Percentiles rank a stretch among this genome's conserved stretches.
Evolutionary conservation across 2,888 invertebrate genomes (phyloP).

Genomic region (Hypsopygia costalis): DNA sequence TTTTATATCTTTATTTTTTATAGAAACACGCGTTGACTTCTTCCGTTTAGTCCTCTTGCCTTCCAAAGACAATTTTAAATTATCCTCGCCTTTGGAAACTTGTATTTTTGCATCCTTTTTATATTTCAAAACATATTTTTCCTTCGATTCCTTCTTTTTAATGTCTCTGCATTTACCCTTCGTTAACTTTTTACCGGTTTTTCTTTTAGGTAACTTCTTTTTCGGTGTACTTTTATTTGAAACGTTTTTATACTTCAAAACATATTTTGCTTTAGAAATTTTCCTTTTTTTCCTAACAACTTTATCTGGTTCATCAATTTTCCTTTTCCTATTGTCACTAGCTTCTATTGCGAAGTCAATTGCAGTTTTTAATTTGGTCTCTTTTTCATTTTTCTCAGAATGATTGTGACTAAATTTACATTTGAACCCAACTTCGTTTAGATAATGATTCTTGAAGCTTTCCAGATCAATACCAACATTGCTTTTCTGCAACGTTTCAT

Average conservation of each 20-base stretch:
- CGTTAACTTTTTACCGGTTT: not conserved
- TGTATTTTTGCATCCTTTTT: not conserved
- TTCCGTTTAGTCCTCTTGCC: slow-evolving; percentile 16
- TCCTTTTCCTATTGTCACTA: slow-evolving; percentile 8
- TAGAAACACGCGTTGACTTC: slow-evolving; percentile 27
- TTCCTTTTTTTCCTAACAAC: not conserved
- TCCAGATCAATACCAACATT: slow-evolving; percentile 50
- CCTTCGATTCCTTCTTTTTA: not conserved
- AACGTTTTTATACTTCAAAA: too few relatives aligned
- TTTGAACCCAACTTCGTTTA: slow-evolving; percentile 43
- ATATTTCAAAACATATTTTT: not conserved
- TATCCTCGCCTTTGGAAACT: not conserved
- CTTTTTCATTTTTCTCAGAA: not conserved
- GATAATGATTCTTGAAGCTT: slow-evolving; percentile 52
- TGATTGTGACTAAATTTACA: slow-evolving; percentile 27
- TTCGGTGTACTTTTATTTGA: slow-evolving; percentile 7
- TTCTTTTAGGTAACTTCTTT: slow-evolving; percentile 18
- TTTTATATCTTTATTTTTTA: slow-evolving; percentile 36
- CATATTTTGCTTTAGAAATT: too few relatives aligned
- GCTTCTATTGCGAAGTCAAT: slow-evolving; percentile 29
- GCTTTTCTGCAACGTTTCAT: slow-evolving; percentile 30
- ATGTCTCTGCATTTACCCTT: not conserved
- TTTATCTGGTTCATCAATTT: slow-evolving; percentile 8
- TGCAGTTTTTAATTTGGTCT: slow-evolving; percentile 14
- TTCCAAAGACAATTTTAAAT: slow-evolving; percentile 10